Evolutionary conservation across 2,888 invertebrate species (phyloP).

Genomic region (Cephus runcator): DNA sequence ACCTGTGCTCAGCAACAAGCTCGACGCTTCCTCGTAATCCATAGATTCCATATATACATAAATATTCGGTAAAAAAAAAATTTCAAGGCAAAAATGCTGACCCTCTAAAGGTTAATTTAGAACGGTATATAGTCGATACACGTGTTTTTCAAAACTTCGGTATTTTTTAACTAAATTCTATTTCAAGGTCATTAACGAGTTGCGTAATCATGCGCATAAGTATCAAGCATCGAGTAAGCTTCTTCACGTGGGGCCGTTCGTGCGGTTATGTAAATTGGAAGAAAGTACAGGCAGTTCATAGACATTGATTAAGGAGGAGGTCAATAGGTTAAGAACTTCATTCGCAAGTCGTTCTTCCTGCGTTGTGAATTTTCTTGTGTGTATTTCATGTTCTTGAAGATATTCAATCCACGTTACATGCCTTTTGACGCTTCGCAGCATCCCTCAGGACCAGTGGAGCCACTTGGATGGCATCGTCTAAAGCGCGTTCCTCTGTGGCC

Average conservation of each 20-base stretch:
- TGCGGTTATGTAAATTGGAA: not conserved
- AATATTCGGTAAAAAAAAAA: too few species aligned
- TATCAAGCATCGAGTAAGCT: not conserved
- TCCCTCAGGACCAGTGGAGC: constrained; percentile 51
- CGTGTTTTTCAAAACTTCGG: not conserved
- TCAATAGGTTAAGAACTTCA: constrained; percentile 29
- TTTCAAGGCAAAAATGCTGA: too few species aligned
- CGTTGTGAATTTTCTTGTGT: not conserved
- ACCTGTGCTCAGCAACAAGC: too few species aligned
- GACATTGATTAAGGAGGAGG: constrained; percentile 6
- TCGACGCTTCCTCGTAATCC: too few species aligned
- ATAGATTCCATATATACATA: too few species aligned
- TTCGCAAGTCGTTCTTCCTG: not conserved
- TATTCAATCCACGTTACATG: constrained; percentile 27
- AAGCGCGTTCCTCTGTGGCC: constrained; percentile 51
- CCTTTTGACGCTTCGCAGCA: constrained; percentile 54
- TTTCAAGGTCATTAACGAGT: not conserved
- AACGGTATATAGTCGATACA: not conserved
- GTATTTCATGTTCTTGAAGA: not conserved
- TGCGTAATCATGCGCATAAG: not conserved
- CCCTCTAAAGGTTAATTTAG: not conserved
- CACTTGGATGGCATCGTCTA: constrained; percentile 59
- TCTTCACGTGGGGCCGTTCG: not conserved
- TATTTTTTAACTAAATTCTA: not conserved
- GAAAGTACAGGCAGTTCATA: not conserved